Base-by-base conservation (phyloP, 2,888 invertebrate genomes). In the Agonopterix arenella region DNA sequence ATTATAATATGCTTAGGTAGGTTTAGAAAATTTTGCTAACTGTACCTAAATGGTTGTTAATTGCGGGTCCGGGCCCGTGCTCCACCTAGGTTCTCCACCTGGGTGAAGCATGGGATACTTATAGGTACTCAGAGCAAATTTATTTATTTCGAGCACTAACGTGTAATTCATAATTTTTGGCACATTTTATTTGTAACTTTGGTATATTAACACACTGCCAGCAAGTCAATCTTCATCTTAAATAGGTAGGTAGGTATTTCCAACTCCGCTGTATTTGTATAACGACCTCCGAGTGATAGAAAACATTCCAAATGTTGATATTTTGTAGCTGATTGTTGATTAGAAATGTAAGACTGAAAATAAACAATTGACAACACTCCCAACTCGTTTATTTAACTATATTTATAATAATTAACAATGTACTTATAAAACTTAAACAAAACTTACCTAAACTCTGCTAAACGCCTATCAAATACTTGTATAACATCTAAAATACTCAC, bases 301-400 rank as follows among this genome's bases (percentile, higher is more conserved):
- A 56, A 53, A 51, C 64, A 71, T 73, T 72, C 69, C 69, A 72
- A 67, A 64, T 71, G 74, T 80, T 76, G 69, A 73, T 77, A 78
- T 74, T 78, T 78, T 79, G 72, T 76, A 76, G 82, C 68, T 57
- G 61, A 72, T 71, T 79, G 81, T 83, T 80, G 76, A 76, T 74
- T 84, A 84, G 81, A 76, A 76, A 64, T 76, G 65, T 85, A 84
- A 85, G 85, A 85, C 84, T 85, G 85, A 85, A 46, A 80, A 72
- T 77, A 82, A 77, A 80, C 44, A 49, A 48, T 52, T 58, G 55
- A 42, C 42, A 47, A 51, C 46, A 49, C 44, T 47, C 28, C 7
- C 28, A 28, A 28, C 28, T 28, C 28, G 28, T 28, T 28, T 28
- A 28, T 28, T 28, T 28, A 28, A 28, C 28, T 28, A 28, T 28